phyloP scores from a whole-genome alignment of 2,797 vertebrate species.

The Acropternis orthonyx region DNA sequence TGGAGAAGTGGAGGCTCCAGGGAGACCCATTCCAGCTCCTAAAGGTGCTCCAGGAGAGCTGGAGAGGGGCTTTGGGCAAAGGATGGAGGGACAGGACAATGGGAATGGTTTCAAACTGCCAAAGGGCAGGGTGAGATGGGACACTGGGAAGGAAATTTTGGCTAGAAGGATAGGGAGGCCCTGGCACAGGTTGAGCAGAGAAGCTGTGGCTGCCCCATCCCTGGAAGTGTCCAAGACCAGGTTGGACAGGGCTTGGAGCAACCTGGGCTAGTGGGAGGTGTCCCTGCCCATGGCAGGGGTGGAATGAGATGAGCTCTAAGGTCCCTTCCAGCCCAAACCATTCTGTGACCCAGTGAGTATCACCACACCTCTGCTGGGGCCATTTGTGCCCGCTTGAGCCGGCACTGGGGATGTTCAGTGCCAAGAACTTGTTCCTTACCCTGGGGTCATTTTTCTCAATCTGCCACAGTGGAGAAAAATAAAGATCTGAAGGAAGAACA shows the following conservation, averaged over 20 bases:
- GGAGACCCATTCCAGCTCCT: accelerated
- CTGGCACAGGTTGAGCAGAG: neutral
- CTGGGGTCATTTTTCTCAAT: slow-evolving; percentile 8
- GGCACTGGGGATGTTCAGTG: accelerated
- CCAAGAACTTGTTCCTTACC: neutral
- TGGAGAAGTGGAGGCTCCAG: neutral
- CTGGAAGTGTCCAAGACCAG: neutral
- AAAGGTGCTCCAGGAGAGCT: neutral
- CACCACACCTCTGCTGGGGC: neutral
- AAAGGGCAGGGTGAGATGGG: neutral
- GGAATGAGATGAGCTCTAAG: neutral
- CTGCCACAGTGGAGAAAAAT: slow-evolving; percentile 31
- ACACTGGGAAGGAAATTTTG: neutral
- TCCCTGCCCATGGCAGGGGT: neutral
- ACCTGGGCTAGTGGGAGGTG: neutral
- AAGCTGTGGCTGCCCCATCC: neutral
- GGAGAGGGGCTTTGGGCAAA: neutral
- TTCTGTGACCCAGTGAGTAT: accelerated
- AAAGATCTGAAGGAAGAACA: slow-evolving; percentile 42
- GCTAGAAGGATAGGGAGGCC: accelerated
- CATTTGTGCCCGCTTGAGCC: accelerated
- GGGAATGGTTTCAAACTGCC: neutral
- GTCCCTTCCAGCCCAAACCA: neutral
- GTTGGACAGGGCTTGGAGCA: neutral
- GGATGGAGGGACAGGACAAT: neutral